Evolutionary conservation across 1,140 invertebrate genomes (phyloP), one percentile per base, ranked within the genome.

Genomic region (Drosophila mauritiana): DNA sequence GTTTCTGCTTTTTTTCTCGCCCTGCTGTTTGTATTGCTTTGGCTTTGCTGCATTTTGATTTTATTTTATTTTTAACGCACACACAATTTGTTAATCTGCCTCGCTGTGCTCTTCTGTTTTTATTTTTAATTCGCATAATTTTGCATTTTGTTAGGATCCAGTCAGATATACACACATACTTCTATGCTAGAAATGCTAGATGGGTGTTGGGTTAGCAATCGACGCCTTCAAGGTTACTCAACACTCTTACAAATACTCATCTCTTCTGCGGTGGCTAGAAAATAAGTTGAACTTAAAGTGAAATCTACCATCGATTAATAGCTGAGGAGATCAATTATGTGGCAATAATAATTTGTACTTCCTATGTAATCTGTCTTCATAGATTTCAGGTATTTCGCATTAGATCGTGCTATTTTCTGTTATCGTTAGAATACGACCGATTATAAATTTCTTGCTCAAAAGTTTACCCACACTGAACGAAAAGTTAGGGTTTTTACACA

Each of bases 71-170:
- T 85, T 80, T 77, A 86, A 80, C 65, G 55, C 42, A 72, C 76
- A 79, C 56, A 61, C 65, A 86, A 86, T 74, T 81, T 86, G 75
- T 75, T 88, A 85, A 85, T 82, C 82, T 75, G 46, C 53, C 54
- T 40, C 37, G 8, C 52, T 56, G 54, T 37, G 25, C 46, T 54
- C 45, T 36, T 40, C 51, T 53, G 43, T 49, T 53, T 46, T 69
- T 83, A 65, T 52, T 75, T 76, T 84, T 20, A 34, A 58, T 70
- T 81, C 20, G 53, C 51, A 70, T 70, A 69, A 49, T 46, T 73
- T 73, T 52, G 52, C 51, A 48, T 64, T 49, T 54, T 57, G 52
- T 53, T 57, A 37, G 13, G 69, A 73, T 58, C 45, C 27, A 34
- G 49, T 17, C 7, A 22, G 10, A 39, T 31, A 39, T 31, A 8